phyloP scores from a whole-genome alignment of 2,797 vertebrate genomes.

The Lutjanus argentimaculatus region DNA sequence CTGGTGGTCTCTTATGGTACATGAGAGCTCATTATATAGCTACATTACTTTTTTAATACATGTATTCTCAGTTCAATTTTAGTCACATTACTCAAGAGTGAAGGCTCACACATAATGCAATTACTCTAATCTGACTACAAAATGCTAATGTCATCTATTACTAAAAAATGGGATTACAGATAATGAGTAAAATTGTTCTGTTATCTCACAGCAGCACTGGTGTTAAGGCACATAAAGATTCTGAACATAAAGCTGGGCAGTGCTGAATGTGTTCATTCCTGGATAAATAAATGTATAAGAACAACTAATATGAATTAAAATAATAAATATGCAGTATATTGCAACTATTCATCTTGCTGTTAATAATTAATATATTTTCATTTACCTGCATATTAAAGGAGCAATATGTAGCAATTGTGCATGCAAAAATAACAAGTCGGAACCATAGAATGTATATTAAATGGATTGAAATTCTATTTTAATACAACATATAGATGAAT shows the following conservation, averaged over 20 bases:
- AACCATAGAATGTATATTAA: too few species aligned
- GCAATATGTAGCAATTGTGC: too few species aligned
- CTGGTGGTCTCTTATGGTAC: slow-evolving; percentile 21
- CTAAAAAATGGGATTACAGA: slow-evolving; percentile 28
- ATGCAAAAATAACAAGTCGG: too few species aligned
- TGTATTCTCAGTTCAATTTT: slow-evolving; percentile 21
- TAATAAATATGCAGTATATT: background rate
- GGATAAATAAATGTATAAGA: background rate
- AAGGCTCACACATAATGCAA: slow-evolving; percentile 19
- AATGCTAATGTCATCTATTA: slow-evolving; percentile 13
- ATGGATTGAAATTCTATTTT: too few species aligned
- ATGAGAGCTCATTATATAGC: slow-evolving; percentile 20
- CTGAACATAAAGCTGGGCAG: too few species aligned
- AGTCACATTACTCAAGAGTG: slow-evolving; percentile 1
- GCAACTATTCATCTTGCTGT: background rate
- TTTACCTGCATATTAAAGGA: background rate
- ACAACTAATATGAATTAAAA: background rate
- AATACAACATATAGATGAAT: too few species aligned
- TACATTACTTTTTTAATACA: slow-evolving; percentile 70
- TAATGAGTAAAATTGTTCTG: background rate
- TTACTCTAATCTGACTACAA: slow-evolving; percentile 25
- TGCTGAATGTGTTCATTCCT: too few species aligned
- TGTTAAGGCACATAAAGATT: background rate
- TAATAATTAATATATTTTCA: background rate
- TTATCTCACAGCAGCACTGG: slow-evolving; percentile 1